phyloP scores from a whole-genome alignment of 2,888 invertebrate species.

The Ditula angustiorana region DNA sequence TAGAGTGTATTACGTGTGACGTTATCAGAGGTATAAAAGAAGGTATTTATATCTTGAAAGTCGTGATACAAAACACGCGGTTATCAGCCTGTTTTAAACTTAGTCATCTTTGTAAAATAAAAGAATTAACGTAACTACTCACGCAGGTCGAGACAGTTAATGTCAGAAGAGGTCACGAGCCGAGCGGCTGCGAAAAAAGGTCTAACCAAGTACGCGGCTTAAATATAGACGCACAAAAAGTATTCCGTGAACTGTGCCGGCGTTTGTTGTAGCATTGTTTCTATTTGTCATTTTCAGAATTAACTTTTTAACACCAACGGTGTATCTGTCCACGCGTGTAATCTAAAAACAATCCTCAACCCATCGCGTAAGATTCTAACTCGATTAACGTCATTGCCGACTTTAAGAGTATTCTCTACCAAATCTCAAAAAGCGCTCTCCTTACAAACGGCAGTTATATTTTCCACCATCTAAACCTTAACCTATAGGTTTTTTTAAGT shows the following conservation, averaged over 20 bases:
- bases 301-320: not conserved
- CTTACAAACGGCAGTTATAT: too few relatives aligned
- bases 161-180: conserved; percentile 33
- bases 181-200: conserved; percentile 20
- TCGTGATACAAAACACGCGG: conserved; percentile 13
- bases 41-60: not conserved
- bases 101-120: conserved; percentile 12
- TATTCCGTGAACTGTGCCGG: conserved; percentile 11
- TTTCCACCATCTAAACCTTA: too few relatives aligned
- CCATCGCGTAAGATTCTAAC: not conserved
- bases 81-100: conserved; percentile 7
- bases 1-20: too few relatives aligned
- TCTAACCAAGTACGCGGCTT: conserved; percentile 14
- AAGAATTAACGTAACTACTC: conserved; percentile 12
- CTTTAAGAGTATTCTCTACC: too few relatives aligned
- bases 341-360: not conserved
- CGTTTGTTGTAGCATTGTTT: conserved; percentile 1
- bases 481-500: too few relatives aligned
- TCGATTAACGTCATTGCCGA: not conserved
- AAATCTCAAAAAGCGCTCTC: too few relatives aligned
- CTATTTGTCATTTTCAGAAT: not conserved
- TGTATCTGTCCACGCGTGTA: not conserved
- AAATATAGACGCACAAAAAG: conserved; percentile 32
- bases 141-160: conserved; percentile 31
- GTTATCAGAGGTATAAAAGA: too few relatives aligned